These are phyloP conservation scores for Lampropteryx suffumata DNA, from an alignment of 2,888 invertebrate species.

Conservation along the genomic window DNA sequence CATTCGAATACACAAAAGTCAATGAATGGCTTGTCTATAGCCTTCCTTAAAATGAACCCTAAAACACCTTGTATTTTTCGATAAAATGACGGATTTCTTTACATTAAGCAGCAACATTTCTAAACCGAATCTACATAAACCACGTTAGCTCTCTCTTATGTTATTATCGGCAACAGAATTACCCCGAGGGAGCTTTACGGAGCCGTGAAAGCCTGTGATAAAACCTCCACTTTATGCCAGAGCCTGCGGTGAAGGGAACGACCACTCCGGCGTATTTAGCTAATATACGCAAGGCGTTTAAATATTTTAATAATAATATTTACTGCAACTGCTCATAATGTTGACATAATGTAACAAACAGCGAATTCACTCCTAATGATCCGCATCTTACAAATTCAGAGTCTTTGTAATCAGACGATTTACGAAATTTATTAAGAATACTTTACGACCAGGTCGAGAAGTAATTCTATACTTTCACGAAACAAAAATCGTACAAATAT, in stretches of 20 bases:
- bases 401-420: too few relatives aligned
- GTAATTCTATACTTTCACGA: background rate
- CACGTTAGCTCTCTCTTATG: constrained; percentile 19
- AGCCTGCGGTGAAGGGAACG: constrained; percentile 9
- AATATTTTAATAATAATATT: too few relatives aligned
- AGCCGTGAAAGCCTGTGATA: constrained; percentile 25
- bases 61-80: background rate
- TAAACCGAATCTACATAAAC: constrained; percentile 29
- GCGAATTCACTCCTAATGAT: too few relatives aligned
- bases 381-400: too few relatives aligned
- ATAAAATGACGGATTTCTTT: background rate
- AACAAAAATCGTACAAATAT: constrained; percentile 2
- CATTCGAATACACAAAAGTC: too few relatives aligned
- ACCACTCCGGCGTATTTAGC: constrained; percentile 15
- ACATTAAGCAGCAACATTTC: constrained; percentile 19
- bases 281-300: constrained; percentile 5
- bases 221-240: constrained; percentile 22
- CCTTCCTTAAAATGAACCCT: background rate
- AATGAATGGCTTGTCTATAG: too few relatives aligned
- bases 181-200: constrained; percentile 25
- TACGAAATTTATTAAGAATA: background rate
- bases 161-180: constrained; percentile 30
- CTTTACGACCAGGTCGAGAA: background rate
- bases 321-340: too few relatives aligned
- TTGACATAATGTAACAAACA: too few relatives aligned